Percentiles rank a stretch among this genome's conserved stretches.
These are phyloP conservation scores for Turdus rufiventris DNA, from an alignment of 2,113 vertebrate species.

Conservation along the genomic window DNA sequence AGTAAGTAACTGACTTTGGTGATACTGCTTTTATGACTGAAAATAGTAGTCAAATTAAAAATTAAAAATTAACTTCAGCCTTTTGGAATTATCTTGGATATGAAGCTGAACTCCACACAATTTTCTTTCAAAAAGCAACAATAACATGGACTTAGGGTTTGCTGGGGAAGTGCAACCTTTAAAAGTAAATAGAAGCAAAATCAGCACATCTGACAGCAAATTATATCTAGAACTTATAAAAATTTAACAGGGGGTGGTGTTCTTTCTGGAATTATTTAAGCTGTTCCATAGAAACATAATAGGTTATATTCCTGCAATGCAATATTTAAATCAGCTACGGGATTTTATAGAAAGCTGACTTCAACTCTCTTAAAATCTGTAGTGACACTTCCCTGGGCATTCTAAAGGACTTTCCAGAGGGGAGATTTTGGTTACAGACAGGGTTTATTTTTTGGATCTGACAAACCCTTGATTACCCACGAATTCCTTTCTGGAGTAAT, in stretches of 20 bases:
- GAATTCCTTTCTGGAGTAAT: neutral
- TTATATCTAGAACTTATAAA: neutral
- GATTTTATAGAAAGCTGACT: neutral
- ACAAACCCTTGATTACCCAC: neutral
- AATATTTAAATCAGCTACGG: neutral
- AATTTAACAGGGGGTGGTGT: neutral
- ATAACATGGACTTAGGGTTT: neutral
- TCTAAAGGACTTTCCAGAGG: neutral
- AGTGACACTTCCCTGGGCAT: neutral
- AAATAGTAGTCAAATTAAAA: neutral
- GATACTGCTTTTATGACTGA: neutral
- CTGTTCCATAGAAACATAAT: neutral
- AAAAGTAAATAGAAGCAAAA: neutral
- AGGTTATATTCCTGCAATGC: neutral
- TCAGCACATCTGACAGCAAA: neutral
- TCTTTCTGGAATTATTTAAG: neutral
- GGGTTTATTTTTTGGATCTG: neutral
- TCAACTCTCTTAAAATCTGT: neutral
- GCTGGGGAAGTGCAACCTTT: neutral
- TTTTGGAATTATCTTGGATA: neutral
- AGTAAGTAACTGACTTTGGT: neutral
- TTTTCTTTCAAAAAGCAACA: neutral
- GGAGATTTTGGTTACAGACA: neutral
- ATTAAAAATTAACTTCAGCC: neutral
- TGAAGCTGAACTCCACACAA: neutral